Percentiles rank a stretch among this genome's conserved stretches.
Evolutionary conservation across 2,113 vertebrate genomes (phyloP).

Genomic region (Jaculus jaculus): DNA sequence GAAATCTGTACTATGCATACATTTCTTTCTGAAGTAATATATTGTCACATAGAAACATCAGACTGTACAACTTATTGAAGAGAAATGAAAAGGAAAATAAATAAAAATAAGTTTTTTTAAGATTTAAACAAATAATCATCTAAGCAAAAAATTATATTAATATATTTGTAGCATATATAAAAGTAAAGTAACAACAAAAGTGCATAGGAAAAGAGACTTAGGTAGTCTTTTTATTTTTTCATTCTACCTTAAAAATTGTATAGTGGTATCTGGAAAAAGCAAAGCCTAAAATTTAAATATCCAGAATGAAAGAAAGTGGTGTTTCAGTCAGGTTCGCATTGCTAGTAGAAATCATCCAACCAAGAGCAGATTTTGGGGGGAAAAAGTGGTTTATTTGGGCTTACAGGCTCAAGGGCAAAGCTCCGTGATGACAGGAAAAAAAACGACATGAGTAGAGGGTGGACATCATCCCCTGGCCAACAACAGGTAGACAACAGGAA

Average conservation of each 20-base stretch:
- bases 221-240: background rate
- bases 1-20: background rate
- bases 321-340: too few species aligned
- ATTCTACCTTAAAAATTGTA: background rate
- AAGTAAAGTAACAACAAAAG: too few species aligned
- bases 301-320: background rate
- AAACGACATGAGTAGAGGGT: too few species aligned
- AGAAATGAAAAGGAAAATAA: background rate
- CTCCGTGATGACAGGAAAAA: too few species aligned
- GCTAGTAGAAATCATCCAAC: too few species aligned
- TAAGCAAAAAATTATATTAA: background rate
- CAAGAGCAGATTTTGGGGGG: too few species aligned
- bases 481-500: too few species aligned
- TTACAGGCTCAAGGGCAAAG: too few species aligned
- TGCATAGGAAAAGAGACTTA: background rate
- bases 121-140: background rate
- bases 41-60: background rate
- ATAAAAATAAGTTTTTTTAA: too few species aligned
- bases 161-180: background rate
- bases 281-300: background rate
- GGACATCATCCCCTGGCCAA: too few species aligned
- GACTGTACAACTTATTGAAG: background rate
- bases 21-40: background rate
- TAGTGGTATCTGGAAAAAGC: background rate
- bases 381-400: too few species aligned